Base-by-base conservation (phyloP, 2,888 invertebrate species). In the Nomada goodeniana region DNA sequence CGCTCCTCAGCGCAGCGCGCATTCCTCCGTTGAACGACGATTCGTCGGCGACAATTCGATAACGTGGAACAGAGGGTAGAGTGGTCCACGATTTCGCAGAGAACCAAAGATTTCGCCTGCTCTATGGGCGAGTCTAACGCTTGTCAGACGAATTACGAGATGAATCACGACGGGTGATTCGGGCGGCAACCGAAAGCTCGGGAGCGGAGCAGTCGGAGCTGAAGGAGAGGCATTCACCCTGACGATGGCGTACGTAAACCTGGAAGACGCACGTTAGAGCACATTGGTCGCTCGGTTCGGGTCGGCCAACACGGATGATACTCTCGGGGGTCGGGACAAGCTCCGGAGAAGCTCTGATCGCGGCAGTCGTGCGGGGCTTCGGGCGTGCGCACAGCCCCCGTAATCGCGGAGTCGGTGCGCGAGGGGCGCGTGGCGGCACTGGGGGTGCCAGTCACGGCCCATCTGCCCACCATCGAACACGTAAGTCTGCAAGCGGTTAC, bases 381-480 rank as follows among this genome's bases (percentile, higher is more conserved):
- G 90, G 86, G 84, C 90, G 73, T 92, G 92, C 92, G 92, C 92
- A 87, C 84, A 90, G 75, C 44, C 85, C 88, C 87, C 86, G 86
- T 81, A 89, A 91, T 90, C 85, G 88, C 83, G 64, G 82, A 73
- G 67, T 79, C 69, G 87, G 88, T 86, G 88, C 86, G 87, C 89
- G 90, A 88, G 91, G 92, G 92, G 91, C 92, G 92, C 92, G 91
- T 92, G 91, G 91, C 87, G 88, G 86, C 90, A 89, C 90, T 90
- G 89, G 92, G 93, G 93, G 90, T 92, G 92, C 92, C 92, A 93
- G 93, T 93, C 93, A 92, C 92, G 93, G 93, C 92, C 93, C 91
- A 92, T 91, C 93, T 91, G 93, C 91, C 92, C 91, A 91, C 88
- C 92, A 91, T 89, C 91, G 91, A 92, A 88, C 93, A 93, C 93